These are phyloP conservation scores for Tethya wilhelma DNA, from an alignment of 37 sponge, comb jelly and placozoan species.

Conservation along the genomic window DNA sequence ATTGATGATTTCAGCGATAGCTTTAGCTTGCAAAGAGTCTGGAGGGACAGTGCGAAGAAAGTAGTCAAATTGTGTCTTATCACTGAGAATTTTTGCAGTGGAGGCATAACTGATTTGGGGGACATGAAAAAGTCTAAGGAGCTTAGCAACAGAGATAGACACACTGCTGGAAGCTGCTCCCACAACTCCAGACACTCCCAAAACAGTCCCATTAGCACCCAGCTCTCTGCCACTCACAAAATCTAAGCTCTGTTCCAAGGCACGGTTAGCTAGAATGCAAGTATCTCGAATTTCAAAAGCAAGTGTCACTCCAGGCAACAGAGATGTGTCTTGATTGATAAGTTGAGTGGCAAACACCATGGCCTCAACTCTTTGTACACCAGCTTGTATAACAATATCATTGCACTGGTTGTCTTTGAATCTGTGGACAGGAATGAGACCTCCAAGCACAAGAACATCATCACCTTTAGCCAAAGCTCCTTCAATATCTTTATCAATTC, in stretches of 20 bases:
- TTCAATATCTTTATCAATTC: not conserved
- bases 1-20: constrained; percentile 60
- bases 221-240: constrained; percentile 10
- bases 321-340: constrained; percentile 48
- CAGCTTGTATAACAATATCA: not conserved
- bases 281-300: constrained; percentile 79
- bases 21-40: constrained; percentile 72
- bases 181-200: constrained; percentile 56
- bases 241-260: constrained; percentile 46
- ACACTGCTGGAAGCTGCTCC: constrained; percentile 69
- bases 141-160: constrained; percentile 59
- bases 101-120: constrained; percentile 85
- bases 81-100: constrained; percentile 59
- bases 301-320: constrained; percentile 53
- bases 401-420: not conserved
- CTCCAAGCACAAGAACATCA: not conserved
- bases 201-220: not conserved
- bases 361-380: constrained; percentile 60
- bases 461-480: not conserved
- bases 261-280: constrained; percentile 34
- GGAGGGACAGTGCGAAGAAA: constrained; percentile 85
- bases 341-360: constrained; percentile 67
- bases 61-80: constrained; percentile 67
- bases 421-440: not conserved
- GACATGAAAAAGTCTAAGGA: constrained; percentile 67